phyloP scores from a whole-genome alignment of 1,140 invertebrate genomes.

The Drosophila kanapiae region DNA sequence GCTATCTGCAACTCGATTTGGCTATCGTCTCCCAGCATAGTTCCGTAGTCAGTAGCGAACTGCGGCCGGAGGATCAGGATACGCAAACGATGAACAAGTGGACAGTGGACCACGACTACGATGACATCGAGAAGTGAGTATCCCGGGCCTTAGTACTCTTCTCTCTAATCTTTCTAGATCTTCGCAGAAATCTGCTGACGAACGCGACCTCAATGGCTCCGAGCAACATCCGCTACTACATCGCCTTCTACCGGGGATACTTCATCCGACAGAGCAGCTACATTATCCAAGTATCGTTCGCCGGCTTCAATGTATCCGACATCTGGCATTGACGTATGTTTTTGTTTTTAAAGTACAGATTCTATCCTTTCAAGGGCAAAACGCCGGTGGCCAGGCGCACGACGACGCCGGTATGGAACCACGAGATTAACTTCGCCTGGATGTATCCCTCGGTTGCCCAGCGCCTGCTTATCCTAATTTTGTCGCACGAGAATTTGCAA shows the following conservation, averaged over 20 bases:
- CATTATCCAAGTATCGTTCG: slow-evolving; percentile 84
- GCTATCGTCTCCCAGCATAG: slow-evolving; percentile 87
- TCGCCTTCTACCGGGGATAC: slow-evolving; percentile 66
- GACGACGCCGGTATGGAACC: slow-evolving; percentile 85
- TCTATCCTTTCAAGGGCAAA: slow-evolving; percentile 83
- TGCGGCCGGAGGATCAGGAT: slow-evolving; percentile 30
- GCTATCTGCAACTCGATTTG: slow-evolving; percentile 91
- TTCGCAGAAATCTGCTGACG: slow-evolving; percentile 89
- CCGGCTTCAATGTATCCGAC: slow-evolving; percentile 72
- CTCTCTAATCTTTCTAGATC: too few species aligned
- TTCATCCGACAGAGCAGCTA: slow-evolving; percentile 73
- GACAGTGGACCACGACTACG: slow-evolving; percentile 87
- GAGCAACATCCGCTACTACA: slow-evolving; percentile 76
- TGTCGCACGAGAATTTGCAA: slow-evolving; percentile 63
- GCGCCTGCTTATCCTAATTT: slow-evolving; percentile 85
- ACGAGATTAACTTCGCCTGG: slow-evolving; percentile 85
- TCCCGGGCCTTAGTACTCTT: accelerated
- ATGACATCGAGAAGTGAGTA: slow-evolving; percentile 91
- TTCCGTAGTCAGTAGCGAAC: not conserved
- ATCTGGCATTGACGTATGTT: slow-evolving; percentile 40
- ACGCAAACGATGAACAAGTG: slow-evolving; percentile 85
- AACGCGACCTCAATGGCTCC: slow-evolving; percentile 36
- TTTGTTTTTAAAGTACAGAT: slow-evolving; percentile 66
- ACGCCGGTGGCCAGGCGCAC: slow-evolving; percentile 81
- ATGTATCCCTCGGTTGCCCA: slow-evolving; percentile 86